phyloP scores from a whole-genome alignment of 2,797 vertebrate species.

The Acanthis flammea region DNA sequence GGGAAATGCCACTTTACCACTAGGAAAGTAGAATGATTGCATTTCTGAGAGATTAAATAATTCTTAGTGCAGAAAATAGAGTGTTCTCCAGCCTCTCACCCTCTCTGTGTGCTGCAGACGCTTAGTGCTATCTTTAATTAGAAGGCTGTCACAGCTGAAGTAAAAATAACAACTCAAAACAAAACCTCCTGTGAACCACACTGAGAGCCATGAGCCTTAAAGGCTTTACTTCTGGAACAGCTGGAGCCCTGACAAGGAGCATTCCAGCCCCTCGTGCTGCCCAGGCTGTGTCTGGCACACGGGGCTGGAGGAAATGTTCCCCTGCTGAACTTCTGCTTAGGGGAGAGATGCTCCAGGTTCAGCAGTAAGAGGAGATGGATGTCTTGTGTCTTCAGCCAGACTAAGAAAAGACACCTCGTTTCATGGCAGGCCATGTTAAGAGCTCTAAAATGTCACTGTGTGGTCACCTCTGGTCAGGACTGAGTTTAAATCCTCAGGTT shows the following conservation, averaged over 20 bases:
- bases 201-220: not conserved
- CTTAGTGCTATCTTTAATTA: not conserved
- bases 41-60: not conserved
- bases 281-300: accelerated
- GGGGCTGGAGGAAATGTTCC: not conserved
- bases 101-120: not conserved
- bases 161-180: constrained; percentile 10
- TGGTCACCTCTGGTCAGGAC: not conserved
- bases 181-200: not conserved
- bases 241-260: not conserved
- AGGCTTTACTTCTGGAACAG: not conserved
- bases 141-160: not conserved
- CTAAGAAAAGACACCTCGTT: not conserved
- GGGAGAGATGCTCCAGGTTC: not conserved
- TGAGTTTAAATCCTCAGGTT: not conserved
- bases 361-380: not conserved
- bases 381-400: not conserved
- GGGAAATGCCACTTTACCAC: not conserved
- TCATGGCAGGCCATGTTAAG: not conserved
- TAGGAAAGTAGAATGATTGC: not conserved
- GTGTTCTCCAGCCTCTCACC: not conserved
- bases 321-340: accelerated
- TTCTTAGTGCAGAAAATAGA: not conserved
- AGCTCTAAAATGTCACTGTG: not conserved
- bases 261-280: accelerated